These are phyloP conservation scores for Leuciscus idus DNA, from an alignment of 2,113 vertebrate species.

Conservation along the genomic window DNA sequence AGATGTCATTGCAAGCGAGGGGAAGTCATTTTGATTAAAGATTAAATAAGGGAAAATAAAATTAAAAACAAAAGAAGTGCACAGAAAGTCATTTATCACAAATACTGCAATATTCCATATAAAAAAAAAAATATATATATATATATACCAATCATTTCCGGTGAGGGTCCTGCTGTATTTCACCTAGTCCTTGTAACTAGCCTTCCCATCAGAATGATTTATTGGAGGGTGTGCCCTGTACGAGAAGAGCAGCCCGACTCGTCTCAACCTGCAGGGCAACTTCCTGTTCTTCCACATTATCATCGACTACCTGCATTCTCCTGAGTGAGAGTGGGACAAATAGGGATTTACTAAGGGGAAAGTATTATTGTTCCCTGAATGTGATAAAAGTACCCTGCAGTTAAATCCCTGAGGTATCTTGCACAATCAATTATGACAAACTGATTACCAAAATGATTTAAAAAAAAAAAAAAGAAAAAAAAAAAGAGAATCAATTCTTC, in stretches of 20 bases:
- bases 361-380: background rate
- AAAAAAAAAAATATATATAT: too few relatives aligned
- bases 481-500: background rate
- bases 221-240: constrained; percentile 3
- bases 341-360: background rate
- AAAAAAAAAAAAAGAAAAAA: background rate
- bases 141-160: background rate
- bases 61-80: too few relatives aligned
- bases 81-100: too few relatives aligned
- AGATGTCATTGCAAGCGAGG: too few relatives aligned
- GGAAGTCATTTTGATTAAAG: too few relatives aligned
- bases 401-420: background rate
- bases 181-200: background rate
- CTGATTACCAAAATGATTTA: background rate
- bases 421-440: background rate
- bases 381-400: background rate
- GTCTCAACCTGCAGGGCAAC: constrained; percentile 27
- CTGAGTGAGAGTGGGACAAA: background rate
- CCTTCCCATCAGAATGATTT: background rate
- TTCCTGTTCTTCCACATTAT: constrained; percentile 1
- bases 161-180: background rate
- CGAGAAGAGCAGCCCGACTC: background rate
- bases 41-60: too few relatives aligned
- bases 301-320: constrained; percentile 15
- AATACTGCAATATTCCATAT: background rate